Evolutionary conservation across 2,113 vertebrate genomes (phyloP).

Genomic region (Alexandromys fortis): DNA sequence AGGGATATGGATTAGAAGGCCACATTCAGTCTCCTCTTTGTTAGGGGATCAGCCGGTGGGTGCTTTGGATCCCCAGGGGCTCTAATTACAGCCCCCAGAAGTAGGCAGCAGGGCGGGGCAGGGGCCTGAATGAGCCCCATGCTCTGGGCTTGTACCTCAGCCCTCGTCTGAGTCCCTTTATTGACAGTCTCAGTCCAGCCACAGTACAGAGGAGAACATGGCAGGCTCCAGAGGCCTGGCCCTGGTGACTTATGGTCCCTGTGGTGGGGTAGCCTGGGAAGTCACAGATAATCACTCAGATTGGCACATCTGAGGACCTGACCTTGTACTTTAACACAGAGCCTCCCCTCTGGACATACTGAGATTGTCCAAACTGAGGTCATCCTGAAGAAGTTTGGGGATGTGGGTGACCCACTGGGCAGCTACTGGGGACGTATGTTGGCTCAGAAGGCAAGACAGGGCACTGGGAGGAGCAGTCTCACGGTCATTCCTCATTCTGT

Average conservation of each 20-base stretch:
- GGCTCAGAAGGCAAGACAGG: too few relatives aligned
- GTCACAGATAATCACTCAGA: neutral
- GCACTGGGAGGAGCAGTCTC: accelerated
- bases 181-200: neutral
- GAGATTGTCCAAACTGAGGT: too few relatives aligned
- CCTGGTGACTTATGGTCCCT: neutral
- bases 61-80: constrained; percentile 75
- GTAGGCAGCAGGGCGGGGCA: neutral
- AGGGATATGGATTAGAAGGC: constrained; percentile 76
- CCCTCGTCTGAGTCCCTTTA: neutral
- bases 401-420: accelerated
- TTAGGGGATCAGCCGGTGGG: constrained; percentile 76
- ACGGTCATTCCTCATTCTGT: too few relatives aligned
- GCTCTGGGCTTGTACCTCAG: accelerated
- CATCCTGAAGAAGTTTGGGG: neutral
- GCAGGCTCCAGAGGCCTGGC: too few relatives aligned
- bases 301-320: neutral
- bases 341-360: accelerated
- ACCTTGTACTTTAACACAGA: accelerated
- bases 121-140: neutral
- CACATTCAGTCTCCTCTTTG: constrained; percentile 74
- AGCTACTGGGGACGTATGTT: accelerated
- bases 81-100: constrained; percentile 70
- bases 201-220: accelerated
- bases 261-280: neutral